These are phyloP conservation scores for Standfussiana lucernea DNA, from an alignment of 2,888 invertebrate species.

Conservation along the genomic window DNA sequence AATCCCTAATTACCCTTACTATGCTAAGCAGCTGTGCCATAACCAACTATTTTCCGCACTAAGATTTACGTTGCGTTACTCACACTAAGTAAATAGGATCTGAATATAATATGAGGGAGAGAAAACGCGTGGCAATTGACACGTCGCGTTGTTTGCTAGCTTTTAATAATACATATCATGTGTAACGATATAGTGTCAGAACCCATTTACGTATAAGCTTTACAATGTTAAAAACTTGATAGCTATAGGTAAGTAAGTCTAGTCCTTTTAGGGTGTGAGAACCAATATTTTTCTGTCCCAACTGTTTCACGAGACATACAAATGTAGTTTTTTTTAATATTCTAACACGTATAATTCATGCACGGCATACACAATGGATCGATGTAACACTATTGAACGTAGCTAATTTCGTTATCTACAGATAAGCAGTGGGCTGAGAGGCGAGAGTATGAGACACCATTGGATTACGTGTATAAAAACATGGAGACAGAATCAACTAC, in stretches of 20 bases:
- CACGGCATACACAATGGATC: conserved; percentile 76
- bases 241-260: background rate
- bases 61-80: conserved; percentile 1
- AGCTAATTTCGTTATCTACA: conserved; percentile 87
- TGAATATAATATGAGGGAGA: conserved; percentile 24
- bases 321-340: conserved; percentile 50
- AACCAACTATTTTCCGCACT: conserved; percentile 9
- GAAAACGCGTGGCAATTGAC: conserved; percentile 42
- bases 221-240: background rate
- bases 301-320: background rate
- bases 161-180: conserved; percentile 14
- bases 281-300: background rate
- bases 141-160: conserved; percentile 36
- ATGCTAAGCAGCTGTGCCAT: conserved; percentile 16
- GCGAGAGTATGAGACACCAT: conserved; percentile 77
- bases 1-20: conserved; percentile 56
- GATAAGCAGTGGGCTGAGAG: conserved; percentile 86
- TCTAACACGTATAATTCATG: conserved; percentile 56
- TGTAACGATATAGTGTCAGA: background rate
- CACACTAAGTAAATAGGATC: conserved; percentile 16
- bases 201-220: background rate
- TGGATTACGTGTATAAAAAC: conserved; percentile 72
- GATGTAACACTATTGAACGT: conserved; percentile 82
- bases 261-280: background rate
- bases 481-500: conserved; percentile 63